Evolutionary conservation across 2,113 vertebrate genomes (phyloP), one percentile per base, ranked within the genome.

Genomic region (Pterocles burchelli): DNA sequence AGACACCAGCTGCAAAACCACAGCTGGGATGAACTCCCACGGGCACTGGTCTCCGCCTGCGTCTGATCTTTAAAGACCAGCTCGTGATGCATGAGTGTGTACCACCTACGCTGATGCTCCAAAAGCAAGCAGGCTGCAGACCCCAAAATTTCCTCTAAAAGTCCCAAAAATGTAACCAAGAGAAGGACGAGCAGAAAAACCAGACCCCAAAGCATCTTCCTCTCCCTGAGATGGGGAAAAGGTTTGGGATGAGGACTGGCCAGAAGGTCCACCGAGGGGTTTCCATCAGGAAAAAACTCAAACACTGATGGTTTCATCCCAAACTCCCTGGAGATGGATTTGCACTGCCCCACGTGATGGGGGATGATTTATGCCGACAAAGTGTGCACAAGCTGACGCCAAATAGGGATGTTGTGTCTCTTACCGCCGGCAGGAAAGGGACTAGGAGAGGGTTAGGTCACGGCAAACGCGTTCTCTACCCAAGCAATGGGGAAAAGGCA

Each of bases 361-460:
- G 76, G 38, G 51, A 18, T 43, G 77, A 67, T 91, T 94, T 34
- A 25, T 0, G 4, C 9, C 8, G 2, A 14, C 58, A 10, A 65
- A 85, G 9, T 0, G 17, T 3, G 33, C 74, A 19, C 45, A 26
- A 16, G 74, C 6, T 3, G 41, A 43, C 0, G 13, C 93, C 92
- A 91, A 93, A 88, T 45, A 89, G 94, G 94, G 94, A 85, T 11
- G 49, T 79, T 5, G 2, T 2, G 52, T 3, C 38, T 74, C 84
- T 24, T 0, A 6, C 9, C 71, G 7, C 31, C 1, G 0, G 29
- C 90, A 34, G 84, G 10, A 91, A 43, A 71, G 46, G 74, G 85
- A 52, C 21, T 3, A 4, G 31, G 4, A 0, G 6, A 45, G 14
- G 6, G 0, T 2, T 26, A 6, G 13, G n/a, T 0, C 13, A 0